Percentiles rank a stretch among this genome's conserved stretches.
Evolutionary conservation across 2,797 vertebrate species (phyloP).

Genomic region (Cetoscarus ocellatus): DNA sequence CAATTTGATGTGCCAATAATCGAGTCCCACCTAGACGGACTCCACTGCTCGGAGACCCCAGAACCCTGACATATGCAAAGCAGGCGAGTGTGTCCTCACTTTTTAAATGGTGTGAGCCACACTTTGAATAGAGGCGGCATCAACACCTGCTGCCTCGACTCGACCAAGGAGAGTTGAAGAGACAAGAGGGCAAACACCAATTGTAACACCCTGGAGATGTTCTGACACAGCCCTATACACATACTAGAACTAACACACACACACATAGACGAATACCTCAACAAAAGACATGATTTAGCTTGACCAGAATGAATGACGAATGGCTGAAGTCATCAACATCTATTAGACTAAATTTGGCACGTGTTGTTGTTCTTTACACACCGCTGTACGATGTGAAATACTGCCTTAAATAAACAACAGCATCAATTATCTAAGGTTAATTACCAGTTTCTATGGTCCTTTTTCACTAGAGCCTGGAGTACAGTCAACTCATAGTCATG

Average conservation of each 20-base stretch:
- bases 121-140: slow-evolving; percentile 73
- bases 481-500: too few species aligned
- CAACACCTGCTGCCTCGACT: slow-evolving; percentile 75
- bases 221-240: slow-evolving; percentile 35
- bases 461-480: too few species aligned
- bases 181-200: slow-evolving; percentile 73
- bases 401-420: neutral
- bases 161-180: slow-evolving; percentile 62
- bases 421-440: too few species aligned
- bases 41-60: slow-evolving; percentile 32
- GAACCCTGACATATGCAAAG: slow-evolving; percentile 74
- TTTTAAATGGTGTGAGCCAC: slow-evolving; percentile 86
- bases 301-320: neutral
- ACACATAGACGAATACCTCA: slow-evolving; percentile 9
- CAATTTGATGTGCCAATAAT: slow-evolving; percentile 79
- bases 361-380: neutral
- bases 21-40: slow-evolving; percentile 61
- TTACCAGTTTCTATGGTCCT: too few species aligned
- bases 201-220: slow-evolving; percentile 52
- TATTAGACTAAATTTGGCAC: neutral
- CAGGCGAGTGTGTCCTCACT: slow-evolving; percentile 76
- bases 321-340: neutral
- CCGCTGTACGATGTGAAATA: neutral
- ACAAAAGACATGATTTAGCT: slow-evolving; percentile 2
- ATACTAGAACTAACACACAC: slow-evolving; percentile 1